A percentile compares a stretch with the other conserved stretches of the same genome.
phyloP scores from a whole-genome alignment of 2,888 invertebrate species.

The Hemicrepidius hirtus region DNA sequence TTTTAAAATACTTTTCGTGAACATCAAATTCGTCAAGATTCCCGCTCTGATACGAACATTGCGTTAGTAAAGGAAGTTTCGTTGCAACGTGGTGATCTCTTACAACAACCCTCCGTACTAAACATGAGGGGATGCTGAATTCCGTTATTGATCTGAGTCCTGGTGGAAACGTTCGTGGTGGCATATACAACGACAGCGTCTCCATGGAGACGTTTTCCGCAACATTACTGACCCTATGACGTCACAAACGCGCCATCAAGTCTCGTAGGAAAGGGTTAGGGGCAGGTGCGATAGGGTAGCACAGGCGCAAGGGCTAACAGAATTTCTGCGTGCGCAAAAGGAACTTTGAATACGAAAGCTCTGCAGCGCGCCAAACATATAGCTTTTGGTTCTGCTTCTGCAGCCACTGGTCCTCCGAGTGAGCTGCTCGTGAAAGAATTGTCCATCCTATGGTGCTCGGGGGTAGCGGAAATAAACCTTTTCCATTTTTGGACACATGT shows the following conservation, averaged over 20 bases:
- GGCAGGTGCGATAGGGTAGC: conserved; percentile 71
- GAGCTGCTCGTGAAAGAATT: background rate
- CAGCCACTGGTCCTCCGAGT: conserved; percentile 25
- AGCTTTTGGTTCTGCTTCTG: conserved; percentile 33
- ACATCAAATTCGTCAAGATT: too few relatives aligned
- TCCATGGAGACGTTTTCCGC: conserved; percentile 70
- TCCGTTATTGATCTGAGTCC: conserved; percentile 44
- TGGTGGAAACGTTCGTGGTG: conserved; percentile 32
- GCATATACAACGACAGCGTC: conserved; percentile 63
- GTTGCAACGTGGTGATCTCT: conserved; percentile 11
- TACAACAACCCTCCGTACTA: background rate
- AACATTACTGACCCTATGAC: conserved; percentile 70
- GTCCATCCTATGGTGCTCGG: conserved; percentile 1
- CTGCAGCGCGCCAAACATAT: conserved; percentile 51
- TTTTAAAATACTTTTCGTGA: too few relatives aligned
- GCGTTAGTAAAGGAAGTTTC: too few relatives aligned
- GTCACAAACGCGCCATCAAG: conserved; percentile 68
- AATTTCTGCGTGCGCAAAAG: conserved; percentile 47
- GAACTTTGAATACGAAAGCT: conserved; percentile 51
- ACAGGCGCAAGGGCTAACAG: conserved; percentile 43
- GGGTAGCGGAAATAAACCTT: conserved; percentile 2
- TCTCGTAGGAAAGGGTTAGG: conserved; percentile 75
- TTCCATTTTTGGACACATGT: conserved; percentile 31
- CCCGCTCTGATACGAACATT: too few relatives aligned
- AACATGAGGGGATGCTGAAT: conserved; percentile 7